Conservation (phyloP, 1,140 invertebrate genomes). For the Yoshiicerus persimilis region DNA sequence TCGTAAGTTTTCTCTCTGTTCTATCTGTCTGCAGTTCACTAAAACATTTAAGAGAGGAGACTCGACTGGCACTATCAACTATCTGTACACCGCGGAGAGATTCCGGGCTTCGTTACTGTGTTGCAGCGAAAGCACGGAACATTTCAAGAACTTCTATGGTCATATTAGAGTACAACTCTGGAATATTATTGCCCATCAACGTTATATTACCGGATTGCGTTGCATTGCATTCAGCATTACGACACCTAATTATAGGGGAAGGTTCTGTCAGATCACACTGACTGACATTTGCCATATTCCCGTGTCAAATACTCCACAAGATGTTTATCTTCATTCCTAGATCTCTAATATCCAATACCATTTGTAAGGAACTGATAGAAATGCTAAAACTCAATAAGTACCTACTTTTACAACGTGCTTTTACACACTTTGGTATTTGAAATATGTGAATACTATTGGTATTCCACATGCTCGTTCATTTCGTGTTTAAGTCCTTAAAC, state of each 20-base stretch:
- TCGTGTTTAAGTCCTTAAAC: too few relatives aligned
- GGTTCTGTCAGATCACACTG: constrained; percentile 27
- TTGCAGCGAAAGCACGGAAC: too few relatives aligned
- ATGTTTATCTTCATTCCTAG: neutral
- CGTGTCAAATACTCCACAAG: constrained; percentile 27
- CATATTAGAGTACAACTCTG: neutral
- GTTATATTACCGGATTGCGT: neutral
- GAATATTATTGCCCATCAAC: neutral
- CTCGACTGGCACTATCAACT: neutral
- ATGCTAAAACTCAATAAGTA: too few relatives aligned
- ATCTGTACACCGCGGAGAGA: neutral
- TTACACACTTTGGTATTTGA: too few relatives aligned
- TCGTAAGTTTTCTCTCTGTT: neutral
- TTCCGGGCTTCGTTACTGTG: neutral
- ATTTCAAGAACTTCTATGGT: neutral
- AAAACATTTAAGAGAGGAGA: neutral
- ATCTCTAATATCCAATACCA: neutral
- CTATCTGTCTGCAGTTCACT: neutral
- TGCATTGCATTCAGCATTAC: constrained; percentile 9
- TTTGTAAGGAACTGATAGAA: too few relatives aligned
- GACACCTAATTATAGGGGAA: constrained; percentile 41
- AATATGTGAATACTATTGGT: too few relatives aligned
- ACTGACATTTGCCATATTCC: constrained; percentile 37
- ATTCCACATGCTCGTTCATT: neutral
- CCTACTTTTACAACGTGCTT: neutral